These are phyloP conservation scores for Akabosia matsudoensis DNA, from an alignment of 1,140 invertebrate species.

Conservation along the genomic window DNA sequence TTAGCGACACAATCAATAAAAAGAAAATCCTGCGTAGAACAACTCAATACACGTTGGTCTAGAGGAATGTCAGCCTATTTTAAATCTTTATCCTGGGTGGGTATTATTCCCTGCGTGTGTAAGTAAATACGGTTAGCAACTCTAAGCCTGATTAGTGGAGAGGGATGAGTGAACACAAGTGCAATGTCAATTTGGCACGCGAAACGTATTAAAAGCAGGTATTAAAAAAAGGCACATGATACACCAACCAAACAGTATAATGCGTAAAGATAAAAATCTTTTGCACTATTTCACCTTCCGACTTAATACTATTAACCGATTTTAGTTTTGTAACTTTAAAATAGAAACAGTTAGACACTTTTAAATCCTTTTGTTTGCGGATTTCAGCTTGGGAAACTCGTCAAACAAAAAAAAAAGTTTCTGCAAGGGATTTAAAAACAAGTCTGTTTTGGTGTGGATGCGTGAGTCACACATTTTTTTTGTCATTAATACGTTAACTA, in stretches of 20 bases:
- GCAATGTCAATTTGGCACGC: constrained; percentile 42
- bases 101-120: too few species aligned
- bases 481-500: constrained; percentile 9
- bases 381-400: too few species aligned
- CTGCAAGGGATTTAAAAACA: too few species aligned
- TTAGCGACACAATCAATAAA: too few species aligned
- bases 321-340: constrained; percentile 14
- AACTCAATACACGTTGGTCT: too few species aligned
- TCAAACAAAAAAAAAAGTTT: too few species aligned
- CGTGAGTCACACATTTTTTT: background rate
- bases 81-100: too few species aligned
- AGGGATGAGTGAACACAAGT: constrained; percentile 20
- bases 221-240: constrained; percentile 40
- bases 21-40: too few species aligned
- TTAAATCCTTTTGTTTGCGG: constrained; percentile 10
- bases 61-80: too few species aligned
- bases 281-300: too few species aligned
- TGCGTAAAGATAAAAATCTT: background rate
- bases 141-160: constrained; percentile 23
- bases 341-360: constrained; percentile 7
- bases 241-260: background rate
- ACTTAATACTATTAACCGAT: background rate
- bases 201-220: constrained; percentile 45
- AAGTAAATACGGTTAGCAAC: constrained; percentile 10
- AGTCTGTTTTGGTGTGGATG: too few species aligned